Percentiles rank a stretch among this genome's conserved stretches.
Conservation (phyloP, 2,113 vertebrate genomes). For the Leucopsar rothschildi region DNA sequence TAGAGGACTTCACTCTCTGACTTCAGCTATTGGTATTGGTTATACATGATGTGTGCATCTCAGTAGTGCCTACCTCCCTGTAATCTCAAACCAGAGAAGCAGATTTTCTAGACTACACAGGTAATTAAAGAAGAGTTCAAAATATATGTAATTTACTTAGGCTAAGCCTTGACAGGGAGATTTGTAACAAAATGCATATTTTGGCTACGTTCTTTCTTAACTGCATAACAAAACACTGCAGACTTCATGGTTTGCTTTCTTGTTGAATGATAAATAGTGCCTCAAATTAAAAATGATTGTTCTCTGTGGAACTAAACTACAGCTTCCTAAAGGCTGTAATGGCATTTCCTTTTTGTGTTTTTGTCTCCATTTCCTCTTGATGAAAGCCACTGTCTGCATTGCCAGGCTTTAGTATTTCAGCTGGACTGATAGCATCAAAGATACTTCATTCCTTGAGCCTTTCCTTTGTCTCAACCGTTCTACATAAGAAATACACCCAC, state of each 20-base stretch:
- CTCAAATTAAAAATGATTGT: background rate
- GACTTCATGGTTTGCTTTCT: background rate
- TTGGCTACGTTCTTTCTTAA: background rate
- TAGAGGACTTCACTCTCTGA: background rate
- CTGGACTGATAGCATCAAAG: conserved; percentile 65
- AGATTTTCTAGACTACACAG: background rate
- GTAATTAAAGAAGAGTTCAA: background rate
- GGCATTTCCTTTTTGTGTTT: background rate
- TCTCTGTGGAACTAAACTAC: background rate
- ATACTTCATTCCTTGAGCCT: conserved; percentile 27
- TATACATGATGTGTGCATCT: background rate
- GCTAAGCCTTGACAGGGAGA: background rate
- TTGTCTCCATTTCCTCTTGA: background rate
- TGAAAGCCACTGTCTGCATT: conserved; percentile 7
- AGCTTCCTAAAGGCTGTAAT: background rate
- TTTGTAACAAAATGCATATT: background rate
- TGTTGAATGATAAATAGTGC: conserved; percentile 8
- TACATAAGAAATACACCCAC: background rate
- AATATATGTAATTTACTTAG: background rate
- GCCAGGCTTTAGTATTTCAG: conserved; percentile 15
- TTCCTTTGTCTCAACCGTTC: background rate
- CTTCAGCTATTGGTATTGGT: background rate
- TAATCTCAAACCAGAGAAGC: background rate
- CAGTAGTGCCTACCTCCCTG: background rate
- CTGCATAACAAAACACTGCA: background rate